A percentile compares a stretch with the other conserved stretches of the same genome.
Evolutionary conservation across 1,140 invertebrate genomes (phyloP).

Genomic region (Hypsibius dujardini): DNA sequence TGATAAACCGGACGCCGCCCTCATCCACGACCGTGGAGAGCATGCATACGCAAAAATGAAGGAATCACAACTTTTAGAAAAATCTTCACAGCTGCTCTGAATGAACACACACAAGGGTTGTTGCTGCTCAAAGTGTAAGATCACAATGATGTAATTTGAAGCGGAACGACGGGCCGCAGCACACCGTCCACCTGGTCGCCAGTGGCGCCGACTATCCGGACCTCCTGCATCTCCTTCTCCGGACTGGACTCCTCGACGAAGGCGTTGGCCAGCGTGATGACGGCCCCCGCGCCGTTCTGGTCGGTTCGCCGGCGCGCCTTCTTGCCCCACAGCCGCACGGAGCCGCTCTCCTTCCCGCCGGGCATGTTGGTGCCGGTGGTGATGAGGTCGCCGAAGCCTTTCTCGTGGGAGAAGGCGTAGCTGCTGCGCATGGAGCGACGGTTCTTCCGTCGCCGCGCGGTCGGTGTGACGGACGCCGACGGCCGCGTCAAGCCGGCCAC

Average conservation of each 20-base stretch:
- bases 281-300: not conserved
- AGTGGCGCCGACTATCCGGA: not conserved
- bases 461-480: conserved; percentile 61
- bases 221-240: conserved; percentile 8
- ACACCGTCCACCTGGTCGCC: not conserved
- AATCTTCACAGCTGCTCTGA: not conserved
- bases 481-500: conserved; percentile 35
- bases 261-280: not conserved
- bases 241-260: not conserved
- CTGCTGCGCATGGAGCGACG: conserved; percentile 78
- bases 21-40: too few relatives aligned
- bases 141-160: conserved; percentile 13
- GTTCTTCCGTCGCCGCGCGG: conserved; percentile 50
- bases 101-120: not conserved
- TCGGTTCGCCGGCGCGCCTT: not conserved
- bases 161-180: not conserved
- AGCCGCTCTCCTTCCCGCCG: conserved; percentile 16
- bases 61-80: not conserved
- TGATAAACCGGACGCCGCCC: too few relatives aligned
- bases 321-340: conserved; percentile 12
- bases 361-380: conserved; percentile 90
- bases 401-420: conserved; percentile 91
- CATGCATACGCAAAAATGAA: too few relatives aligned
- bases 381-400: conserved; percentile 91
- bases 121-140: not conserved